phyloP scores from a whole-genome alignment of 2,113 vertebrate genomes.

The Passer domesticus region DNA sequence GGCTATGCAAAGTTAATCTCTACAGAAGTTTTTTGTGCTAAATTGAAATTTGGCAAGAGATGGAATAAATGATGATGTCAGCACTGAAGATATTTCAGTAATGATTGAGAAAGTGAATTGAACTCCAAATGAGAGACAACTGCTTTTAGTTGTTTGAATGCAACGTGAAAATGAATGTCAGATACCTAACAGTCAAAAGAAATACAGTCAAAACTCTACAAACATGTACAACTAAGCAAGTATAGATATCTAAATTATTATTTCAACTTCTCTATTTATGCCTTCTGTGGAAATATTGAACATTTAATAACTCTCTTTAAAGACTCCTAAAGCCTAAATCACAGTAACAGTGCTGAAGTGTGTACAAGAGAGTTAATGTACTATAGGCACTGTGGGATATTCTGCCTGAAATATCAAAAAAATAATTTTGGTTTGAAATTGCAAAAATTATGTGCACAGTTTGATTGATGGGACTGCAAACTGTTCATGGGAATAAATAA shows the following conservation, averaged over 20 bases:
- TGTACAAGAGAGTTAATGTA: background rate
- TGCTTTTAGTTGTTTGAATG: background rate
- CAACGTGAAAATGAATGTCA: background rate
- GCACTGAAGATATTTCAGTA: background rate
- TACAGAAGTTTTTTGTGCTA: background rate
- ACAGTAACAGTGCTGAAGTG: background rate
- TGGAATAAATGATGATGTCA: background rate
- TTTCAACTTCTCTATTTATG: background rate
- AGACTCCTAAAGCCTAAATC: background rate
- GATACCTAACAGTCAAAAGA: background rate
- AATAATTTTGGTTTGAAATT: background rate
- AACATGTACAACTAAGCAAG: background rate
- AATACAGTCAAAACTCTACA: background rate
- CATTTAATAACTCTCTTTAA: background rate
- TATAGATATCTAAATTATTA: background rate
- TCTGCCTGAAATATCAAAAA: background rate
- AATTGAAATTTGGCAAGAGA: background rate
- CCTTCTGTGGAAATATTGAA: background rate
- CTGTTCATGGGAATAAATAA: background rate
- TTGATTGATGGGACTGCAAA: background rate
- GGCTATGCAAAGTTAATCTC: background rate
- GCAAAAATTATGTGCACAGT: background rate
- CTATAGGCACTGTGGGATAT: background rate
- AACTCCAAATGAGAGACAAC: background rate
- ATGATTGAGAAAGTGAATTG: background rate